Evolutionary conservation across 1,140 invertebrate species (phyloP).

Genomic region (Lucilia cuprina): DNA sequence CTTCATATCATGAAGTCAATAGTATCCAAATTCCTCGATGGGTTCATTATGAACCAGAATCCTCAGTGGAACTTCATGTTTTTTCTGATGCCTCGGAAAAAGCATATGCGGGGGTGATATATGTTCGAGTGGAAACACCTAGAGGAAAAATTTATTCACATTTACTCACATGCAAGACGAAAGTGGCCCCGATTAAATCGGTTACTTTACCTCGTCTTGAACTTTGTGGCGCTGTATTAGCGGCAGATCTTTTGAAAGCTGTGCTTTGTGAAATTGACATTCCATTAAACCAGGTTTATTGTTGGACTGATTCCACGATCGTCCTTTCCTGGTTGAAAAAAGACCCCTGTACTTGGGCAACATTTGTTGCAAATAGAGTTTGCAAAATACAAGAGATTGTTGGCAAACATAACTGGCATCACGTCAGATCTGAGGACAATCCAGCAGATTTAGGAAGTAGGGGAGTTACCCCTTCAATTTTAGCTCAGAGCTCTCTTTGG

Average conservation of each 20-base stretch:
- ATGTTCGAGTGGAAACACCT: not conserved
- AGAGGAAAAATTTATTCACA: not conserved
- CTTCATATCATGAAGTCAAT: not conserved
- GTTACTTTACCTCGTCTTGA: not conserved
- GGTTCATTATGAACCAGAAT: not conserved
- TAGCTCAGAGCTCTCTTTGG: slow-evolving; percentile 47
- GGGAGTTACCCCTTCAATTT: slow-evolving; percentile 47
- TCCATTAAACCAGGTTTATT: not conserved
- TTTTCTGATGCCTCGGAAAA: not conserved
- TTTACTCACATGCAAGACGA: not conserved
- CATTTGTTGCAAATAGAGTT: no score
- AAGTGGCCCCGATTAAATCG: not conserved
- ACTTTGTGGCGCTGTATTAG: not conserved
- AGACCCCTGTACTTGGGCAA: no score
- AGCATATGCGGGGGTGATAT: not conserved
- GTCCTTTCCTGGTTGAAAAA: not conserved
- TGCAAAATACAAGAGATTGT: no score
- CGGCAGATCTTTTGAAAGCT: slow-evolving; percentile 41
- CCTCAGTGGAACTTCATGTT: not conserved
- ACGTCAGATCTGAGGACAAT: slow-evolving; percentile 61
- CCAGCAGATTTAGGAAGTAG: slow-evolving; percentile 63
- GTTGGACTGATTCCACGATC: not conserved
- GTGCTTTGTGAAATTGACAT: no score
- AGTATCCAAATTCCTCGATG: not conserved
- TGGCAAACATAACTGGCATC: slow-evolving; percentile 16